Evolutionary conservation across 2,113 vertebrate species (phyloP), one percentile per base, ranked within the genome.

Genomic region (Numida meleagris): DNA sequence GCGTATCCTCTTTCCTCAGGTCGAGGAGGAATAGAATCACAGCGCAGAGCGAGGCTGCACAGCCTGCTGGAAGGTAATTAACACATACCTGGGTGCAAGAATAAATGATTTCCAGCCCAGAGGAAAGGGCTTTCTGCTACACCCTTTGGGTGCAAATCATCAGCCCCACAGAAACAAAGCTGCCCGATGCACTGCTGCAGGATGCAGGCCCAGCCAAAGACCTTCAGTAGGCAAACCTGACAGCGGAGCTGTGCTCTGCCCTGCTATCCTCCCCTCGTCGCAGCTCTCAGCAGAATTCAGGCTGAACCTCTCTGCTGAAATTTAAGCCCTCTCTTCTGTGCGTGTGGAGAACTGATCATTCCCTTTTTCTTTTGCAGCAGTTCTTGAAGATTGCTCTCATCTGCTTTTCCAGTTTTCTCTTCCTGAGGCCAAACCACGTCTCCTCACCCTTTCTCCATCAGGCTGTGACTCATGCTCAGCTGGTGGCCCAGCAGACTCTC

Each of bases 1-100:
- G 3, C 74, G 15, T 51, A 73, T 97, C 94, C 73, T 63, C 92
- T 96, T 96, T 80, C 93, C 73, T 2, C 6, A 51, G 63, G 90
- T 71, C 45, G 42, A 48, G n/a, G 34, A n/a, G 66, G 77, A 93
- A 96, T 86, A 33, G 36, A 85, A 95, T 70, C 93, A 21, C 1
- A 34, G 82, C 7, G 15, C 19, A 55, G 76, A 10, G 1, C 68
- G 73, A 66, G 90, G 61, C 79, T 12, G 72, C 2, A 3, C 67
- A 68, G 80, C 11, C 8, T 3, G 40, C 12, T 67, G 33, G 89
- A 72, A 83, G 89, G 88, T 80, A 58, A 95, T 88, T 58, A 91
- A 55, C 61, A 73, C 82, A 86, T 75, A 94, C 89, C 96, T 92
- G 81, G 14, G 62, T 6, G 70, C 31, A 5, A 48, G 86, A 65